Evolutionary conservation across 1,140 invertebrate species (phyloP).

Genomic region (Proctacanthus coquilletti): DNA sequence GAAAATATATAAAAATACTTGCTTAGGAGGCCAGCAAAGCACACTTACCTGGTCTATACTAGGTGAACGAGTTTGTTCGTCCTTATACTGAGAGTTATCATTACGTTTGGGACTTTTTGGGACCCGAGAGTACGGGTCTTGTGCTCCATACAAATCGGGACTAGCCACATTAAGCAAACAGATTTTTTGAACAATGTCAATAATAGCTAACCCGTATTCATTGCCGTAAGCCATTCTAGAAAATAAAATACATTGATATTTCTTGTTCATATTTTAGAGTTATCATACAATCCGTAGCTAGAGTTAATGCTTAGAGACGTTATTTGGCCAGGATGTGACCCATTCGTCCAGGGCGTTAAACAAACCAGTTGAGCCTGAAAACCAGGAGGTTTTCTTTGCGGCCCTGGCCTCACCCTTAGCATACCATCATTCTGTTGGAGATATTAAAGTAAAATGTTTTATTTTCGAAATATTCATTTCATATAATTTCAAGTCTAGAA

Average conservation of each 20-base stretch:
- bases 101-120: constrained; percentile 65
- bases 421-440: constrained; percentile 33
- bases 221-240: constrained; percentile 90
- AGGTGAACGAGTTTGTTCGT: constrained; percentile 65
- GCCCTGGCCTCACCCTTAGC: constrained; percentile 58
- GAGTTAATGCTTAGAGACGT: constrained; percentile 87
- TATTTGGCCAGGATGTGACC: constrained; percentile 64
- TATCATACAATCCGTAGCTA: constrained; percentile 86
- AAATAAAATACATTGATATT: constrained; percentile 16
- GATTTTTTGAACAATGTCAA: constrained; percentile 85
- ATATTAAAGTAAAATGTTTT: constrained; percentile 10
- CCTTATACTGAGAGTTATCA: constrained; percentile 35
- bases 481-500: not conserved
- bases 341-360: constrained; percentile 66
- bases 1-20: too few relatives aligned
- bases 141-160: constrained; percentile 73
- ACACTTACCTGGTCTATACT: constrained; percentile 76
- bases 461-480: too few relatives aligned
- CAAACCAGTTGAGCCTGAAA: constrained; percentile 94
- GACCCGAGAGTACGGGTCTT: constrained; percentile 75
- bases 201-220: constrained; percentile 82
- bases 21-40: too few relatives aligned
- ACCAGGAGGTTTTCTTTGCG: constrained; percentile 67
- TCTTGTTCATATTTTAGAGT: constrained; percentile 1
- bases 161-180: constrained; percentile 73